These are phyloP conservation scores for Frankliniella intonsa DNA, from an alignment of 2,888 invertebrate species.

Conservation along the genomic window DNA sequence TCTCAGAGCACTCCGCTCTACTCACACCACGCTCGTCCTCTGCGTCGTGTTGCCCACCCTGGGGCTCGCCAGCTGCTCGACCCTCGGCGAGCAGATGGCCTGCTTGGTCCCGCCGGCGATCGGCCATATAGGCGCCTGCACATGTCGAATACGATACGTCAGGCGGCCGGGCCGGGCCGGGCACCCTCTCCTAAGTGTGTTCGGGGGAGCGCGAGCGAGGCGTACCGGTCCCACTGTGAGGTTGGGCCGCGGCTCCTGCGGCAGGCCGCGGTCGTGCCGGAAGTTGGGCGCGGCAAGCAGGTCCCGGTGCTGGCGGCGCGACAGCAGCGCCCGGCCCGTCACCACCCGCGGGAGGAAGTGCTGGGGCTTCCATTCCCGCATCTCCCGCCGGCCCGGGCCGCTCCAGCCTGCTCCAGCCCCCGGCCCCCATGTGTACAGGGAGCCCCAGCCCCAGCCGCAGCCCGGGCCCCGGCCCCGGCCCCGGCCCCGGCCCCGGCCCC, in stretches of 20 bases:
- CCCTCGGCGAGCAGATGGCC: not conserved
- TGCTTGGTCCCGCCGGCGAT: not conserved
- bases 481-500: not conserved
- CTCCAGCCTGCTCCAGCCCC: not conserved
- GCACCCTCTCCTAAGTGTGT: too few species aligned
- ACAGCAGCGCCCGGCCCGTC: slow-evolving; percentile 3
- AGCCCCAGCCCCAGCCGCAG: not conserved
- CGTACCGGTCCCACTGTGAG: not conserved
- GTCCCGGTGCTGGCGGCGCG: not conserved
- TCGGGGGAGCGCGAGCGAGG: too few species aligned
- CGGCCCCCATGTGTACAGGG: too few species aligned
- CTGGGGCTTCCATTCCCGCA: not conserved
- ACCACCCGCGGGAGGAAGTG: slow-evolving; percentile 15
- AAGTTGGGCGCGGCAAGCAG: slow-evolving; percentile 1
- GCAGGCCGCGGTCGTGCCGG: slow-evolving; percentile 10
- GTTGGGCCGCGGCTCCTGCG: not conserved
- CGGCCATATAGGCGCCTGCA: slow-evolving; percentile 1
- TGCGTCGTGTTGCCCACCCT: not conserved
- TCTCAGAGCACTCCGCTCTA: not conserved
- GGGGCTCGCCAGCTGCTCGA: not conserved
- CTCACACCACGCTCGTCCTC: not conserved
- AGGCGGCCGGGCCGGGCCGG: not conserved
- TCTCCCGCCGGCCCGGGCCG: slow-evolving; percentile 5
- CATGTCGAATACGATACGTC: not conserved
- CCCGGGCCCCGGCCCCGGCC: not conserved